Evolutionary conservation across 2,888 invertebrate genomes (phyloP), one percentile per base, ranked within the genome.

Genomic region (Tenthredo notha): DNA sequence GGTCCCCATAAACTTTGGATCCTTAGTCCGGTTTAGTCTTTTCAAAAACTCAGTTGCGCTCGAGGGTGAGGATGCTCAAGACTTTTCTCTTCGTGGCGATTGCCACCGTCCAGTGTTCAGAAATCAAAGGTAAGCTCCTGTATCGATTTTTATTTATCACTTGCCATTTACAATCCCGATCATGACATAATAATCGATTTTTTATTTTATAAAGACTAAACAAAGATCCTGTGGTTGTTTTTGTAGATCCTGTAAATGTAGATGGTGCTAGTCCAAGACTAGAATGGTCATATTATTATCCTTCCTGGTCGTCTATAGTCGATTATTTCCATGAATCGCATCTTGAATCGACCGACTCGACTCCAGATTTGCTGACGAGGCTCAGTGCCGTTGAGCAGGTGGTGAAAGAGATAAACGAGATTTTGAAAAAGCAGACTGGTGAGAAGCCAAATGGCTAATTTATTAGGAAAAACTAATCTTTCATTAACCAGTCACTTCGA

Each of bases 281-380:
- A 4, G 47, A 85, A 9, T 87, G 85, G 86, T 29, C 87, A 7
- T 74, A 72, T 54, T 87, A 86, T 25, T 54, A 84, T 84, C 85
- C 85, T 25, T 77, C 84, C 6, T 88, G 87, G 88, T 72, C 85
- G 7, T 72, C 87, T 6, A 15, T 86, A 5, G 21, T 85, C 0
- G 58, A 54, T 70, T 78, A 87, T 9, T 87, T 86, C 83, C 29
- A 77, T 25, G 78, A 85, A 47, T 47, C 47, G 12, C 12, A 47
- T 47, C 4, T 4, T 47, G 47, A 47, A 15, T 3, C 47, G 4
- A 47, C 47, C 47, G 12, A 47, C 12, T 15, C 12, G 7, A 4
- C 43, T 5, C 47, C 12, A 43, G 58, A 72, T 43, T 47, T 25
- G 40, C 1, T 78, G 54, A 9, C 54, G 78, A 78, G 25, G 37